Percentiles rank a stretch among this genome's conserved stretches.
Evolutionary conservation across 2,888 invertebrate species (phyloP).

Genomic region (Lasius fuliginosus): DNA sequence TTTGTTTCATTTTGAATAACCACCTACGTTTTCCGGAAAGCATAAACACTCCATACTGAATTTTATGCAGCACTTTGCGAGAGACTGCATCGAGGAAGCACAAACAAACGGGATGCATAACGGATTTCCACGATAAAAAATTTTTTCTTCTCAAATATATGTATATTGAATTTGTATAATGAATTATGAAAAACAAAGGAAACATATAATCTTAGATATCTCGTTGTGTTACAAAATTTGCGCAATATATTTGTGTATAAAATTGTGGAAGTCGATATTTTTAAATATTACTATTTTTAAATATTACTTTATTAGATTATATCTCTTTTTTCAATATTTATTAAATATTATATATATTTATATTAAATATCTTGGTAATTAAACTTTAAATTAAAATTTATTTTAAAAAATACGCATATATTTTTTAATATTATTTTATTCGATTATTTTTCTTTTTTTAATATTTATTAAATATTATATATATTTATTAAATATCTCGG

Average conservation of each 20-base stretch:
- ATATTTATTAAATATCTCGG: not conserved
- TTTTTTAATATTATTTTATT: not conserved
- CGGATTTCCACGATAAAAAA: not conserved
- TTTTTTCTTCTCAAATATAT: not conserved
- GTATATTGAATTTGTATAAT: slow-evolving; percentile 3
- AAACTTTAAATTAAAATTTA: too few species aligned
- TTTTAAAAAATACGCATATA: too few species aligned
- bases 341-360: not conserved
- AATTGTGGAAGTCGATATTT: not conserved
- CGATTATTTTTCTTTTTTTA: not conserved
- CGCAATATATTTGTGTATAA: too few species aligned
- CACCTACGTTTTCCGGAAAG: slow-evolving; percentile 5
- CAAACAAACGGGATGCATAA: not conserved
- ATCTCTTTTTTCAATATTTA: not conserved
- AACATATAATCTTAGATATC: not conserved
- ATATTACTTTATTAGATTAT: not conserved
- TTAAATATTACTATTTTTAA: not conserved
- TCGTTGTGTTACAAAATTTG: not conserved
- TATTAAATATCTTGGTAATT: not conserved
- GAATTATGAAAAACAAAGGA: not conserved
- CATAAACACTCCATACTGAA: slow-evolving; percentile 38
- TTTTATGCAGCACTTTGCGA: slow-evolving; percentile 29
- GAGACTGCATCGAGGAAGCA: not conserved
- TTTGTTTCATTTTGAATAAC: slow-evolving; percentile 42
- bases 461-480: not conserved